Conservation (phyloP, 1,140 invertebrate species). For the Charaxes varanes region DNA sequence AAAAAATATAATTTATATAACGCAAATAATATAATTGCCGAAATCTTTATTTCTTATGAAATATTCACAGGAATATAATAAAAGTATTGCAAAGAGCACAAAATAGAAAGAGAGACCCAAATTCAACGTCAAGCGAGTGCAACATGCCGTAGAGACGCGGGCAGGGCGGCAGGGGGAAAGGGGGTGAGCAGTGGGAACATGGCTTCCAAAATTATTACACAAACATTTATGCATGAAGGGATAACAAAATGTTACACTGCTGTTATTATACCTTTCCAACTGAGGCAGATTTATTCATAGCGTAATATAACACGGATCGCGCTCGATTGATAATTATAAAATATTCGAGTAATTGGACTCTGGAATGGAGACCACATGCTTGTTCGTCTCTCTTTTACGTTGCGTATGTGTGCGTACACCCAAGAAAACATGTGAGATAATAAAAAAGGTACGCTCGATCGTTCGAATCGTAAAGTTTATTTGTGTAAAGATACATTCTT, state of each 20-base stretch:
- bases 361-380: slow-evolving; percentile 19
- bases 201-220: slow-evolving; percentile 65
- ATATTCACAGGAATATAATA: too few species aligned
- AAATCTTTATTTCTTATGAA: too few species aligned
- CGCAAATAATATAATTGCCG: too few species aligned
- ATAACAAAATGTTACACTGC: slow-evolving; percentile 55
- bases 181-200: slow-evolving; percentile 40
- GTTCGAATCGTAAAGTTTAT: slow-evolving; percentile 67
- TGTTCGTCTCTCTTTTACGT: slow-evolving; percentile 25
- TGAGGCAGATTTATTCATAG: slow-evolving; percentile 51
- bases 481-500: slow-evolving; percentile 65
- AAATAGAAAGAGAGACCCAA: slow-evolving; percentile 46
- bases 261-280: slow-evolving; percentile 47
- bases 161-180: slow-evolving; percentile 21
- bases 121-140: slow-evolving; percentile 29
- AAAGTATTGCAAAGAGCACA: slow-evolving; percentile 40
- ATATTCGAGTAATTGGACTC: slow-evolving; percentile 17
- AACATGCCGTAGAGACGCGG: slow-evolving; percentile 37
- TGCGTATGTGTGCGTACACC: slow-evolving; percentile 30
- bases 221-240: slow-evolving; percentile 71
- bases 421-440: slow-evolving; percentile 63
- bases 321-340: slow-evolving; percentile 25
- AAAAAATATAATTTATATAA: too few species aligned
- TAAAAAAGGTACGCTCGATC: slow-evolving; percentile 65
- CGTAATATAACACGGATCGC: slow-evolving; percentile 16